Evolutionary conservation across 2,888 invertebrate species (phyloP).

Genomic region (Nomada ruficornis): DNA sequence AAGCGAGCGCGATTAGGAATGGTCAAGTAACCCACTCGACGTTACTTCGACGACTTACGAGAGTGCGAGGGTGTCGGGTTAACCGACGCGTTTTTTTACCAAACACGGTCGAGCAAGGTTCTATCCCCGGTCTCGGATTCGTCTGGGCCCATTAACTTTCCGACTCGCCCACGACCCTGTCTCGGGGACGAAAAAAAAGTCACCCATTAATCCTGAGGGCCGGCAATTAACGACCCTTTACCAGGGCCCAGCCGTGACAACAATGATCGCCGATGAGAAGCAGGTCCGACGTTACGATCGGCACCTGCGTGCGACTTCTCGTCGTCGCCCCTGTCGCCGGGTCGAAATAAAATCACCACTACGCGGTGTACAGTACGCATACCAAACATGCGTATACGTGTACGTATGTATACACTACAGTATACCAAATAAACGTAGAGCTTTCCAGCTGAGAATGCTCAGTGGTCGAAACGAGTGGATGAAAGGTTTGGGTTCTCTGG

Average conservation of each 20-base stretch:
- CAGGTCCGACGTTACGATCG: too few species aligned
- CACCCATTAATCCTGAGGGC: slow-evolving; percentile 32
- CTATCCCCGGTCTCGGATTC: slow-evolving; percentile 39
- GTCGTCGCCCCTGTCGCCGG: too few species aligned
- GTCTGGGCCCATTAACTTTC: slow-evolving; percentile 55
- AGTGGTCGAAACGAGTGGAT: background rate
- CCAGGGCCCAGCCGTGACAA: background rate
- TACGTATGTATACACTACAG: too few species aligned
- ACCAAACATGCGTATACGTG: background rate
- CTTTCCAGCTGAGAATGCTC: too few species aligned
- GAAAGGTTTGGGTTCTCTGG: background rate
- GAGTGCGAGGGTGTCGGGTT: slow-evolving; percentile 32
- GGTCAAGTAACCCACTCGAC: slow-evolving; percentile 5
- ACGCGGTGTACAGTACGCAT: background rate
- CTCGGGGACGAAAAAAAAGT: slow-evolving; percentile 17
- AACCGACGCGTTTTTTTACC: slow-evolving; percentile 39
- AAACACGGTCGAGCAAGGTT: slow-evolving; percentile 25
- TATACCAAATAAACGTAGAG: too few species aligned
- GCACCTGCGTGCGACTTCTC: too few species aligned
- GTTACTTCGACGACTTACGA: slow-evolving; percentile 1
- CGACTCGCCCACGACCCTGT: slow-evolving; percentile 9
- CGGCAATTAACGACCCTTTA: slow-evolving; percentile 41
- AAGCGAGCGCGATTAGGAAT: too few species aligned
- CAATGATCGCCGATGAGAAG: too few species aligned
- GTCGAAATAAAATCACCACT: too few species aligned